A percentile compares a stretch with the other conserved stretches of the same genome.
Conservation (phyloP, 2,888 invertebrate genomes). For the Eupithecia insigniata region DNA sequence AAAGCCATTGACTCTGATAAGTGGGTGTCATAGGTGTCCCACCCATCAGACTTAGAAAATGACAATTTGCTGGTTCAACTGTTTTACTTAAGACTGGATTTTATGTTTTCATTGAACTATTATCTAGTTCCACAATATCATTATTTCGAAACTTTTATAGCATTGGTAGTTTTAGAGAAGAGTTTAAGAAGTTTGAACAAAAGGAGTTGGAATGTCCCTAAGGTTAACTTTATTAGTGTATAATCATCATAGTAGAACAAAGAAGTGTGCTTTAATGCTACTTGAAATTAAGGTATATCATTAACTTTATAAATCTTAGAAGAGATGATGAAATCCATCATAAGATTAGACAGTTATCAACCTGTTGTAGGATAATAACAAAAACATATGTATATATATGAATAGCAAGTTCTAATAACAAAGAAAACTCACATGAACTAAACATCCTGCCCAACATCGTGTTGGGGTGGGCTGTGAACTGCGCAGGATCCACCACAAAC, state of each 20-base stretch:
- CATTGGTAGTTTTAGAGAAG: no score
- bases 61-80: no score
- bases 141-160: no score
- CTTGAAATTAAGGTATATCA: not conserved
- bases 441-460: constrained; percentile 99
- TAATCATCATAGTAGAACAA: not conserved
- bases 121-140: no score
- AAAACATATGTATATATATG: not conserved
- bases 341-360: not conserved
- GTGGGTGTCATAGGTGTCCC: no score
- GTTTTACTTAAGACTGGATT: no score
- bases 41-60: no score
- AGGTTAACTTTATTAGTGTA: not conserved
- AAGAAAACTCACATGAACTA: constrained; percentile 87
- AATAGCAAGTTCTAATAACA: not conserved
- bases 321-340: not conserved
- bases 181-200: no score
- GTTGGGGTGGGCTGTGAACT: constrained; percentile 97
- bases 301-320: no score
- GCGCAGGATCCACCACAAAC: constrained; percentile 93
- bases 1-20: no score
- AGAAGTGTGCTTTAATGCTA: not conserved
- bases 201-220: no score
- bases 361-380: not conserved
- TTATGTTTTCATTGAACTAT: no score